These are phyloP conservation scores for Zaprionus capensis DNA, from an alignment of 1,140 invertebrate genomes.

Conservation along the genomic window DNA sequence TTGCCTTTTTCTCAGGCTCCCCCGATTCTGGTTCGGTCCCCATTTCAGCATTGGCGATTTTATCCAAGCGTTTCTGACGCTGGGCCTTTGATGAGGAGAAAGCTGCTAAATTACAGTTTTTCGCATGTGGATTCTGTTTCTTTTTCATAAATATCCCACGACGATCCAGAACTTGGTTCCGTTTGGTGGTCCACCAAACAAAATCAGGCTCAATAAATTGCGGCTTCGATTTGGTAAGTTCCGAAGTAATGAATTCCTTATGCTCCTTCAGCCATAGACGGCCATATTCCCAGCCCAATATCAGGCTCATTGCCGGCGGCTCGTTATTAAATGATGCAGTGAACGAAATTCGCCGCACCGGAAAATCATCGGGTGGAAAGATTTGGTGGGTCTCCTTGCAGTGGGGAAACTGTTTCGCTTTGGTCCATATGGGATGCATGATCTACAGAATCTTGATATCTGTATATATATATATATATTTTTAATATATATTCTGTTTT, in stretches of 20 bases:
- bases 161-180: conserved; percentile 18
- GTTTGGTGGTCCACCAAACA: conserved; percentile 40
- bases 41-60: neutral
- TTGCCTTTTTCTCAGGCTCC: neutral
- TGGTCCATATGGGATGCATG: conserved; percentile 23
- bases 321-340: conserved; percentile 16
- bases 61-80: conserved; percentile 2
- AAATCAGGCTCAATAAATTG: conserved; percentile 34
- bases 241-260: neutral
- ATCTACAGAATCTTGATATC: neutral
- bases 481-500: neutral
- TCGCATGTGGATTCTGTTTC: conserved; percentile 25
- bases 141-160: conserved; percentile 30
- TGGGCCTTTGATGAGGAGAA: conserved; percentile 5
- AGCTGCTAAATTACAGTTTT: conserved; percentile 36
- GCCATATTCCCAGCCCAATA: conserved; percentile 44
- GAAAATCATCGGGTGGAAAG: conserved; percentile 24
- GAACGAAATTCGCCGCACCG: neutral
- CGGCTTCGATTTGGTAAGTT: conserved; percentile 3
- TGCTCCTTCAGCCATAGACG: conserved; percentile 41
- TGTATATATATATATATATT: neutral
- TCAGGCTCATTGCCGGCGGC: conserved; percentile 23
- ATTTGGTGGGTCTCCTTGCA: conserved; percentile 35
- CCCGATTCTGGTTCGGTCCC: neutral
- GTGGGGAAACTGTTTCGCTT: conserved; percentile 8